Evolutionary conservation across 2,113 vertebrate genomes (phyloP).

Genomic region (sheep (Ovis aries)): DNA sequence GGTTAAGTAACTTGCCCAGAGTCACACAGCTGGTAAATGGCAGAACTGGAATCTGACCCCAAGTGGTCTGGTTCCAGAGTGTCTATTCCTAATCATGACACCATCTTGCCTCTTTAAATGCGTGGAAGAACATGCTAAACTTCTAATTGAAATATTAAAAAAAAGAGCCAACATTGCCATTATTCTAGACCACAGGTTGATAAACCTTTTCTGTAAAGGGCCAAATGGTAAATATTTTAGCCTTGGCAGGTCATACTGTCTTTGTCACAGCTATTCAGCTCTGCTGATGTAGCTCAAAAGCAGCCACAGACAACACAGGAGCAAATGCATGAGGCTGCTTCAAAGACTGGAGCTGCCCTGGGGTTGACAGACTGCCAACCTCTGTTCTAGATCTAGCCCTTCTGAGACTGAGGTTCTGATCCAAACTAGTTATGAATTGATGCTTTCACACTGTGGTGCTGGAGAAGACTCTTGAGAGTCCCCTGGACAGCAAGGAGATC

Average conservation of each 20-base stretch:
- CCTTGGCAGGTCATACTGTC: background rate
- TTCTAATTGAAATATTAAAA: background rate
- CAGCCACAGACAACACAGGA: accelerated
- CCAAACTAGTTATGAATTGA: background rate
- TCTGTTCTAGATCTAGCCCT: background rate
- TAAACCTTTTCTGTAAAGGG: background rate
- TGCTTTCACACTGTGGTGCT: background rate
- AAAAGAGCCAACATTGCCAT: accelerated
- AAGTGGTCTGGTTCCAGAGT: background rate
- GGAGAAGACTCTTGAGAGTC: background rate
- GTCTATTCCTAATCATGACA: background rate
- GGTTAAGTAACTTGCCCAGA: background rate
- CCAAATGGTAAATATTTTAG: background rate
- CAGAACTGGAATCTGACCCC: background rate
- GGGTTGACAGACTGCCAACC: background rate
- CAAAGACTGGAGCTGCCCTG: background rate
- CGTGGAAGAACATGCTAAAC: background rate
- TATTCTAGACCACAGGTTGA: background rate
- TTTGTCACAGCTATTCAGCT: background rate
- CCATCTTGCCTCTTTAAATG: background rate
- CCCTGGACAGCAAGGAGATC: background rate
- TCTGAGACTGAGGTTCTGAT: background rate
- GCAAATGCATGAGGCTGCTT: accelerated
- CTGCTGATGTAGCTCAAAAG: background rate
- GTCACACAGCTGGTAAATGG: background rate